Percentiles rank a stretch among this genome's conserved stretches.
phyloP scores from a whole-genome alignment of 2,888 invertebrate genomes.

The Leptinotarsa rubiginosa region DNA sequence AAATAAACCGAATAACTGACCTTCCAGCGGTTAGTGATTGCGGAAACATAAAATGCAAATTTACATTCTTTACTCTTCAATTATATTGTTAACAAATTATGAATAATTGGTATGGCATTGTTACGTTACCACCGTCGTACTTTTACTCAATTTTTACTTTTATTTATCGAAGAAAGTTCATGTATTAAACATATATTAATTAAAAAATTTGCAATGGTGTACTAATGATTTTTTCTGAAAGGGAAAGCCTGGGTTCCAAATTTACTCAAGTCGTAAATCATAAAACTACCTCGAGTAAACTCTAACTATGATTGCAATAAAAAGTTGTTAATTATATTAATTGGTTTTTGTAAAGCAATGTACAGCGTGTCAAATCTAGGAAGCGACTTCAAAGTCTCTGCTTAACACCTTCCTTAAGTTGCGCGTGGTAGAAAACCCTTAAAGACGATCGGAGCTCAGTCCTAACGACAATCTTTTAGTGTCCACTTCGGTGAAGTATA shows the following conservation, averaged over 20 bases:
- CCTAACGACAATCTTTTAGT: too few relatives aligned
- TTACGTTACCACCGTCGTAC: slow-evolving; percentile 26
- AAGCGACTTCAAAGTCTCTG: too few relatives aligned
- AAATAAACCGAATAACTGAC: slow-evolving; percentile 6
- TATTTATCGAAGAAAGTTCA: slow-evolving; percentile 32
- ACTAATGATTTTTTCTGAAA: neutral
- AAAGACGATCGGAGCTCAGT: too few relatives aligned
- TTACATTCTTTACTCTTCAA: slow-evolving; percentile 9
- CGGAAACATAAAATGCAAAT: slow-evolving; percentile 20
- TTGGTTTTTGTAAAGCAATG: too few relatives aligned
- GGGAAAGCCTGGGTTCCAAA: neutral
- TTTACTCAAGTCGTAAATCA: too few relatives aligned
- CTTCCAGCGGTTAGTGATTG: slow-evolving; percentile 14
- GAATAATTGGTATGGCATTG: slow-evolving; percentile 20
- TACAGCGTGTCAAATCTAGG: too few relatives aligned
- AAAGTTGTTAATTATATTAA: too few relatives aligned
- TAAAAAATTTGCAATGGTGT: slow-evolving; percentile 7
- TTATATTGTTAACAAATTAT: slow-evolving; percentile 18
- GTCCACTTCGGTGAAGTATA: too few relatives aligned
- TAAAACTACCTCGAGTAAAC: too few relatives aligned
- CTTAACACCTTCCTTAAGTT: too few relatives aligned
- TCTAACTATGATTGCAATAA: too few relatives aligned
- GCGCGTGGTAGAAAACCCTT: too few relatives aligned
- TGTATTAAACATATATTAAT: slow-evolving; percentile 27
- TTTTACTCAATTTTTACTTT: slow-evolving; percentile 36